Evolutionary conservation across 2,888 invertebrate species (phyloP).

Genomic region (Thera obeliscata): DNA sequence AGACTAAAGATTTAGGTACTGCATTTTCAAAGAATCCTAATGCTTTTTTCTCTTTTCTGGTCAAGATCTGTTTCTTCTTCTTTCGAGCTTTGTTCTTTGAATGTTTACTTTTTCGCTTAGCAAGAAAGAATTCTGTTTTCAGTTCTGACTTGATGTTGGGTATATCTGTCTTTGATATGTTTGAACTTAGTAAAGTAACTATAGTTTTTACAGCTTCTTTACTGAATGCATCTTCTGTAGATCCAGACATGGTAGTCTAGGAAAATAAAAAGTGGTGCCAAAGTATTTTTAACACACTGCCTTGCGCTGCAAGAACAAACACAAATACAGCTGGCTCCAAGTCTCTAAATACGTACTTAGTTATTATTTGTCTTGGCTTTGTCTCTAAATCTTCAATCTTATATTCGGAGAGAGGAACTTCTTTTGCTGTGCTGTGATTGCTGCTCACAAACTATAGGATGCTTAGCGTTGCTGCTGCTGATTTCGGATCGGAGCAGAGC

Average conservation of each 20-base stretch:
- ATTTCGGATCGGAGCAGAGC: too few species aligned
- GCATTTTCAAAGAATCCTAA: constrained; percentile 85
- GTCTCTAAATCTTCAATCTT: too few species aligned
- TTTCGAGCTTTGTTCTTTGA: constrained; percentile 67
- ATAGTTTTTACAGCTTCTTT: constrained; percentile 58
- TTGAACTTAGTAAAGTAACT: constrained; percentile 68
- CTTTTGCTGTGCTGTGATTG: too few species aligned
- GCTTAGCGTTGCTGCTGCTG: too few species aligned
- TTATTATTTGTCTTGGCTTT: too few species aligned
- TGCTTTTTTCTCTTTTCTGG: constrained; percentile 84
- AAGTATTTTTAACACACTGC: too few species aligned
- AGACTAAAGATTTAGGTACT: constrained; percentile 86
- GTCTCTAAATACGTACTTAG: too few species aligned
- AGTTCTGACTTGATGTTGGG: constrained; percentile 66
- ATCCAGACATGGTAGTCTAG: constrained; percentile 48
- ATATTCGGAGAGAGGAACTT: too few species aligned
- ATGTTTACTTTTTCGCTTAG: constrained; percentile 70
- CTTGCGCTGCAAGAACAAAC: too few species aligned
- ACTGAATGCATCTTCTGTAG: constrained; percentile 45
- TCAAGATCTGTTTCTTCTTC: constrained; percentile 79
- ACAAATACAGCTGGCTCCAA: too few species aligned
- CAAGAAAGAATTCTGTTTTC: constrained; percentile 72
- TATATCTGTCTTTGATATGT: constrained; percentile 61
- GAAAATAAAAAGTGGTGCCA: too few species aligned
- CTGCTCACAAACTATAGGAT: too few species aligned